Evolutionary conservation across 2,113 vertebrate species (phyloP), one percentile per base, ranked within the genome.

Genomic region (Oreotrochilus melanogaster): DNA sequence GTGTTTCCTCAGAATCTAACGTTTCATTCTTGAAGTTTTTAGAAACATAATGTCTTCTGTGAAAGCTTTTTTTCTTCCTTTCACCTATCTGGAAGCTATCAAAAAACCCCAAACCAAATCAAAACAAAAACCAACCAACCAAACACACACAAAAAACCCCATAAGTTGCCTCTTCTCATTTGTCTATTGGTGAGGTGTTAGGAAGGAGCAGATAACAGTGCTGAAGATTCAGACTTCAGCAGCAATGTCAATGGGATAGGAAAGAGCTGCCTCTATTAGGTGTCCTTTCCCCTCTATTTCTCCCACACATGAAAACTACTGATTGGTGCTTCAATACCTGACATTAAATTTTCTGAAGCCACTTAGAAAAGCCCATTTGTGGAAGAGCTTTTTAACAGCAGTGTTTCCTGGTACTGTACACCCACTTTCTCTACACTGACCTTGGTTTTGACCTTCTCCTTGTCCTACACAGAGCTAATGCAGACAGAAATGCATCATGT

Each of bases 401-500:
- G 8, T 35, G 78, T 87, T 78, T 76, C 13, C 27, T 74, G 56
- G 11, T 82, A 13, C 50, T 48, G 9, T 83, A 18, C 19, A 58
- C 51, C 11, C 10, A 5, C 12, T 14, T 70, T 21, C 75, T 70
- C 42, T 39, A 5, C 18, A 23, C 9, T 58, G 48, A 54, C 56
- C 60, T 65, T 33, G n/a, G 14, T 39, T 33, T 43, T 75, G 39
- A 22, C 21, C 30, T 48, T 58, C 24, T 92, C 39, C 21, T 87
- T 23, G 4, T 75, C 14, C 39, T 69, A 0, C 50, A 5, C 97
- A 99, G 99, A 99, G 96, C 91, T 99, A 45, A 99, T 99, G 98
- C 99, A 99, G 96, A 99, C 99, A 0, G 99, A 99, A 97, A 98
- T 99, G 97, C 99, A 99, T 95, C 99, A 99, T 31, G 91, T 99